A percentile compares a stretch with the other conserved stretches of the same genome.
These are phyloP conservation scores for Calephelis perditalis DNA, from an alignment of 2,888 invertebrate species.

Conservation along the genomic window DNA sequence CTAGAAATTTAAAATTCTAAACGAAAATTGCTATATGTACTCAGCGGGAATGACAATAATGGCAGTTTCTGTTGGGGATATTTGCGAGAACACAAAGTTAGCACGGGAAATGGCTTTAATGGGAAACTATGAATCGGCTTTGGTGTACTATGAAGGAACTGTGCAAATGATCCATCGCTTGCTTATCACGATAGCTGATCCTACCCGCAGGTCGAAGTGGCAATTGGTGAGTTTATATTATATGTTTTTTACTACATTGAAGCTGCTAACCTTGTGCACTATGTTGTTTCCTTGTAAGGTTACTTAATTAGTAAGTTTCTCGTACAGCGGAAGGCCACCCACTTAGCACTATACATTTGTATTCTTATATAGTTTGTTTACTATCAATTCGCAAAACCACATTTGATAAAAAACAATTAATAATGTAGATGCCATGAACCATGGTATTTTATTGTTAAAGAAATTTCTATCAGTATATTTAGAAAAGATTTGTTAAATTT, in stretches of 20 bases:
- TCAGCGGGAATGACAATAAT: conserved; percentile 85
- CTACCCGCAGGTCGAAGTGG: conserved; percentile 91
- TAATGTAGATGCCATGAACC: too few relatives aligned
- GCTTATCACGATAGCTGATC: conserved; percentile 87
- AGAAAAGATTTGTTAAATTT: too few relatives aligned
- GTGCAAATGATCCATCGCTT: conserved; percentile 94
- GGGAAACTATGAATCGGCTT: conserved; percentile 96
- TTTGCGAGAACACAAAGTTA: conserved; percentile 95
- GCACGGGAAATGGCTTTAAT: conserved; percentile 96
- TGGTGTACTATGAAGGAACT: conserved; percentile 95
- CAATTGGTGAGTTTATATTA: conserved; percentile 81
- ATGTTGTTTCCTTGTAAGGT: conserved; percentile 64
- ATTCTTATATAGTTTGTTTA: conserved; percentile 40
- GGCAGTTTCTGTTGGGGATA: conserved; percentile 93
- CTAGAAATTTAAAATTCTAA: conserved; percentile 41
- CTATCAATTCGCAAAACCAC: conserved; percentile 16
- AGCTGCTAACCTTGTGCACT: conserved; percentile 58
- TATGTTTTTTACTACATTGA: conserved; percentile 33
- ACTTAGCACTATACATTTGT: conserved; percentile 35
- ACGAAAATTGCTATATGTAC: conserved; percentile 64
- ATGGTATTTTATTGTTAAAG: too few relatives aligned
- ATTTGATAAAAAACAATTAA: too few relatives aligned
- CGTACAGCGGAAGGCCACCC: conserved; percentile 62
- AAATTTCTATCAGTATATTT: too few relatives aligned
- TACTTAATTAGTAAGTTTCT: conserved; percentile 57